These are phyloP conservation scores for Ichneumoninae sp. DNA, from an alignment of 2,888 invertebrate species.

Conservation along the genomic window DNA sequence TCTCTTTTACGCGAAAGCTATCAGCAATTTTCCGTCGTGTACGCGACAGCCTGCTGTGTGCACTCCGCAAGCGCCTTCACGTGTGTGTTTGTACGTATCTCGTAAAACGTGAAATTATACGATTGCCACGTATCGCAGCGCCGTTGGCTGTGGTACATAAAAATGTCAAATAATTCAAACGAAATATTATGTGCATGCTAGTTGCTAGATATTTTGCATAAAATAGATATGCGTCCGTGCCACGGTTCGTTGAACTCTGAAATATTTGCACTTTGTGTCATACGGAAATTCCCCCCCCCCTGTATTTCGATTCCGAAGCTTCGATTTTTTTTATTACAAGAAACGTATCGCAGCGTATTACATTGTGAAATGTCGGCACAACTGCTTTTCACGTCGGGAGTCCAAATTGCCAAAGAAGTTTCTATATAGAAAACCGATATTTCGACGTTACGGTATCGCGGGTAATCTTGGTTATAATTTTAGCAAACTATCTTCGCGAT, in stretches of 20 bases:
- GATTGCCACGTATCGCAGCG: conserved; percentile 29
- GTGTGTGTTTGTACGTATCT: conserved; percentile 1
- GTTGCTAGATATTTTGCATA: neutral
- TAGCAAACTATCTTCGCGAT: neutral
- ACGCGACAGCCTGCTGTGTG: neutral
- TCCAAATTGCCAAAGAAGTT: neutral
- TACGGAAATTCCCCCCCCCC: neutral
- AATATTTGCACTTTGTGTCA: neutral
- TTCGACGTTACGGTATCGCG: neutral
- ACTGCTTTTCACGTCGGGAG: neutral
- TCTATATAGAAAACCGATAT: neutral
- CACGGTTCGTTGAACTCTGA: neutral
- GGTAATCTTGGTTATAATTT: neutral
- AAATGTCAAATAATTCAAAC: conserved; percentile 36
- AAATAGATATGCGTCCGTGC: neutral
- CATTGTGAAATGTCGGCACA: neutral
- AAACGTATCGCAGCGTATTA: neutral
- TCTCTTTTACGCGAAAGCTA: conserved; percentile 5
- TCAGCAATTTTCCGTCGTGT: neutral
- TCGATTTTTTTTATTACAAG: neutral
- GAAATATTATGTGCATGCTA: neutral
- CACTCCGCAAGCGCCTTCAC: neutral
- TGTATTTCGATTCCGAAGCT: neutral
- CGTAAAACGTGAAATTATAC: conserved; percentile 24
- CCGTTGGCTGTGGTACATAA: conserved; percentile 31